These are phyloP conservation scores for Gopherus flavomarginatus DNA, from an alignment of 2,113 vertebrate genomes.

Conservation along the genomic window DNA sequence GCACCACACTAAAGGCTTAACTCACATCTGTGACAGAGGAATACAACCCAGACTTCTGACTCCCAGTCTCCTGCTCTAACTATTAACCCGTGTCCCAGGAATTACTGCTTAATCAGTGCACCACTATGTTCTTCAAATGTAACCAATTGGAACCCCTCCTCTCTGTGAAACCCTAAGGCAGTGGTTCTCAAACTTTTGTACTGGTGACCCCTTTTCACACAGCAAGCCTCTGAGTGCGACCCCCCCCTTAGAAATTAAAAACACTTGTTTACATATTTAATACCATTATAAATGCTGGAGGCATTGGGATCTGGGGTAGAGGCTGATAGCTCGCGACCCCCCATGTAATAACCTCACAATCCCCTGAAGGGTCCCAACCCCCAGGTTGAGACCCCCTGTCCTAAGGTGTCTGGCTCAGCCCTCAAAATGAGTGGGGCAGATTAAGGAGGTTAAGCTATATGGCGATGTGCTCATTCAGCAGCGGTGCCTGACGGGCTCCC, in stretches of 20 bases:
- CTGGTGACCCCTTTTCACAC: too few species aligned
- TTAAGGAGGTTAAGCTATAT: neutral
- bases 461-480: neutral
- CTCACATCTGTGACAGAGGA: neutral
- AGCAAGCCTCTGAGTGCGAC: too few species aligned
- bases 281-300: too few species aligned
- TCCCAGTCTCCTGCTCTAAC: neutral
- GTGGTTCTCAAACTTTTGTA: too few species aligned
- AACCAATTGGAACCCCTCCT: neutral
- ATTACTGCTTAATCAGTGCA: neutral
- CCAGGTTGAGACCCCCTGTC: too few species aligned
- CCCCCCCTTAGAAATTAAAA: too few species aligned
- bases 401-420: neutral
- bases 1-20: neutral
- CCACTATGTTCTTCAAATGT: neutral
- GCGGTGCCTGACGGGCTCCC: neutral
- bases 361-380: too few species aligned
- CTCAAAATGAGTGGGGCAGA: neutral
- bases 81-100: neutral
- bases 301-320: too few species aligned
- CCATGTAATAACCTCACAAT: too few species aligned
- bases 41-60: neutral
- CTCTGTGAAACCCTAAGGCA: neutral
- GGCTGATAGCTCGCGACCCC: too few species aligned
- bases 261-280: too few species aligned